Evolutionary conservation across 2,113 vertebrate genomes (phyloP).

Genomic region (Hippocampus zosterae): DNA sequence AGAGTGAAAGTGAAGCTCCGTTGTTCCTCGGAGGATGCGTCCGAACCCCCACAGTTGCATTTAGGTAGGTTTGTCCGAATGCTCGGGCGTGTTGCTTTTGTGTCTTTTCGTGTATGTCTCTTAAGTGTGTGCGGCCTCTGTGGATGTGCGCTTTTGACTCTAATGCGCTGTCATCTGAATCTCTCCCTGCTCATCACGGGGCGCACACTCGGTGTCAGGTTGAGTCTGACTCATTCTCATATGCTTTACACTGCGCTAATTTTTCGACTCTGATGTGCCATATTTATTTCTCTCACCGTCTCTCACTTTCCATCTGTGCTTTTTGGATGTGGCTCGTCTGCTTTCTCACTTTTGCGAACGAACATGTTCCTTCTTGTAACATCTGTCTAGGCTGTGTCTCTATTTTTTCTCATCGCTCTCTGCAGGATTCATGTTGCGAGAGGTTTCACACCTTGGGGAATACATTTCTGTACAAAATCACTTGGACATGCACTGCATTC

Average conservation of each 20-base stretch:
- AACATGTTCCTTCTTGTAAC: slow-evolving; percentile 44
- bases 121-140: slow-evolving; percentile 28
- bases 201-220: slow-evolving; percentile 64
- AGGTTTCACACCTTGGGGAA: slow-evolving; percentile 31
- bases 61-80: slow-evolving; percentile 17
- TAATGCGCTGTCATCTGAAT: slow-evolving; percentile 67
- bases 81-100: slow-evolving; percentile 10
- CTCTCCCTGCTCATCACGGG: slow-evolving; percentile 58
- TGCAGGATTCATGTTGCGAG: slow-evolving; percentile 13
- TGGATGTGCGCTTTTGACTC: slow-evolving; percentile 46
- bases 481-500: slow-evolving; percentile 32
- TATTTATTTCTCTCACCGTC: slow-evolving; percentile 34
- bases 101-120: slow-evolving; percentile 17
- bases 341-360: slow-evolving; percentile 39
- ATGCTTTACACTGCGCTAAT: slow-evolving; percentile 58
- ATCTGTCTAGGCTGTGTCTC: slow-evolving; percentile 37
- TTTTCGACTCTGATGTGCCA: slow-evolving; percentile 53
- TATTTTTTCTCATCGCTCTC: slow-evolving; percentile 24
- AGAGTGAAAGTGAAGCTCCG: slow-evolving; percentile 15
- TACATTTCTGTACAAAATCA: slow-evolving; percentile 18
- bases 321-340: slow-evolving; percentile 45
- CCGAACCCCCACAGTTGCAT: slow-evolving; percentile 11
- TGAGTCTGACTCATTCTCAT: slow-evolving; percentile 67
- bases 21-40: slow-evolving; percentile 8
- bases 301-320: slow-evolving; percentile 43